Evolutionary conservation across 1,140 invertebrate species (phyloP), one percentile per base, ranked within the genome.

Genomic region (Leptoteleia sp.): DNA sequence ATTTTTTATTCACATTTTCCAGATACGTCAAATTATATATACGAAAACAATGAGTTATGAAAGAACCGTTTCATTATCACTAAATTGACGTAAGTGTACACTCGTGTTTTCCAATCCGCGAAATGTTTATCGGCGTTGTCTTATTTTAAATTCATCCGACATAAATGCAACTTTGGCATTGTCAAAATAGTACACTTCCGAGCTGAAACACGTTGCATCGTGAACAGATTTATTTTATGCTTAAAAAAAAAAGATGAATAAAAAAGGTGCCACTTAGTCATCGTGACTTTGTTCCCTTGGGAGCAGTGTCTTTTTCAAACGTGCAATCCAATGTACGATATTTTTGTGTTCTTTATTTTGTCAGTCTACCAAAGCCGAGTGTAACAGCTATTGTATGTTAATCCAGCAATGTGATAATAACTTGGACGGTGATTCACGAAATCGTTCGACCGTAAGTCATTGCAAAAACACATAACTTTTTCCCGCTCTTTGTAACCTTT

Each of bases 341-440:
- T 73, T 64, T 73, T 64, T 64, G 25, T 52, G 37, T 62, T 62
- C 55, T 73, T 79, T 70, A 67, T 68, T 57, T 65, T 64, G 57
- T 64, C 62, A 68, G 68, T 79, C 64, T 72, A 35, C 64, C 62
- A 47, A 68, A 64, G 68, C 62, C 55, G 68, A 68, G 16, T 64
- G 31, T 64, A 73, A 62, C 68, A 59, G 76, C 68, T 54, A 79
- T 79, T 79, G 76, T 79, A 79, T 79, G 76, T 57, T 79, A 79
- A 79, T 79, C 55, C 35, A 55, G 64, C 76, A 70, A 79, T 59
- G 76, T 64, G 76, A 79, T 79, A 79, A 79, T 79, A 79, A 79
- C 68, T 79, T 67, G 42, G 76, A 64, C 47, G 68, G 67, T 79
- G 76, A 73, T 73, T 73, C 68, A 79, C 68, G 54, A 70, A 79